phyloP scores from a whole-genome alignment of 2,797 vertebrate species.

The Sphenopsis melanotis region DNA sequence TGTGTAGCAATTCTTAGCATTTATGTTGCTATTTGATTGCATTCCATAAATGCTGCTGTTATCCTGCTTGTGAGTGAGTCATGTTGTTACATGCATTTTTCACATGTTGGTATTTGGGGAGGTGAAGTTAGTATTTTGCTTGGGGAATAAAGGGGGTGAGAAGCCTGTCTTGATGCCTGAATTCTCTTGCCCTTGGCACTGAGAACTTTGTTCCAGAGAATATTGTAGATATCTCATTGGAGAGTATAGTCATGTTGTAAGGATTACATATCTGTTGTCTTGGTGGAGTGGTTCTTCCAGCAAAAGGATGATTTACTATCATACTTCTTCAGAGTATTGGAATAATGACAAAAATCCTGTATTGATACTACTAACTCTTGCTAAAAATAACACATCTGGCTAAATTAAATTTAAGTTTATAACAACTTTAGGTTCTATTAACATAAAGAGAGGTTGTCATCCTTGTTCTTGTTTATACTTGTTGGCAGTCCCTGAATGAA shows the following conservation, averaged over 20 bases:
- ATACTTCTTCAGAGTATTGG: neutral
- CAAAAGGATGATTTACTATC: neutral
- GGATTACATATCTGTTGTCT: neutral
- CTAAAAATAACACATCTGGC: neutral
- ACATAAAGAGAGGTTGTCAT: neutral
- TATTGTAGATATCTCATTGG: neutral
- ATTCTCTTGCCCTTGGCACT: neutral
- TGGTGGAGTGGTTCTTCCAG: neutral
- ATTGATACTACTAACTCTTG: neutral
- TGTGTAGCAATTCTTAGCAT: conserved; percentile 33
- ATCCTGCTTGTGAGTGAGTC: neutral
- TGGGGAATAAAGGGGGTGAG: neutral
- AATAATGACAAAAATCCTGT: neutral
- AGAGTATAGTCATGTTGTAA: neutral
- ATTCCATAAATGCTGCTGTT: conserved; percentile 15
- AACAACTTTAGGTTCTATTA: neutral
- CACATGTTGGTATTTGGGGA: neutral
- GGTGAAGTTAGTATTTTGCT: neutral
- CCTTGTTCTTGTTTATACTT: neutral
- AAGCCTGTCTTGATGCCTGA: neutral
- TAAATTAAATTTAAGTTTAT: neutral
- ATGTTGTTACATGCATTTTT: neutral
- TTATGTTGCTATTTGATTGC: conserved; percentile 25
- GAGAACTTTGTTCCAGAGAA: neutral
- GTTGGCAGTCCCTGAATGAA: neutral